Percentiles rank a stretch among this genome's conserved stretches.
Conservation (phyloP, 2,888 invertebrate genomes). For the Spisula solida region DNA sequence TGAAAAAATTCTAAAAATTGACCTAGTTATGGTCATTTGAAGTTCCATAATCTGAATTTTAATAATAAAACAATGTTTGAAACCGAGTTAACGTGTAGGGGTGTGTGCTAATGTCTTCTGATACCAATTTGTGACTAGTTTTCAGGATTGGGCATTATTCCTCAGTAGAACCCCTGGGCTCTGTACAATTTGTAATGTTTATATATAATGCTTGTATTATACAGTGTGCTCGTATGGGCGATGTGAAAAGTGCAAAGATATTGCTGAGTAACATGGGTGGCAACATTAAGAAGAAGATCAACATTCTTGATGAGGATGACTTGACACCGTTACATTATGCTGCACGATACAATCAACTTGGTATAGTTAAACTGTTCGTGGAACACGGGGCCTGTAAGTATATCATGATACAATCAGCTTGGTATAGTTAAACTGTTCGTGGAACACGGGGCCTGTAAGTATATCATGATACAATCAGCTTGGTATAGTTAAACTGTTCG, state of each 20-base stretch:
- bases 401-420: slow-evolving; percentile 85
- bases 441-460: slow-evolving; percentile 86
- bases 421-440: slow-evolving; percentile 86
- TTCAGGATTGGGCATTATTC: no score
- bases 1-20: no score
- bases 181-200: no score
- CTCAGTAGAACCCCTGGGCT: no score
- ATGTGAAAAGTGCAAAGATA: slow-evolving; percentile 79
- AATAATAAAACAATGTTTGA: no score
- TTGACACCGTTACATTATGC: slow-evolving; percentile 88
- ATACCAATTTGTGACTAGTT: no score
- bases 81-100: no score
- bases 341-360: slow-evolving; percentile 87
- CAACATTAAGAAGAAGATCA: slow-evolving; percentile 83
- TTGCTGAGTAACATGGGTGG: slow-evolving; percentile 79
- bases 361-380: slow-evolving; percentile 86
- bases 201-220: not conserved
- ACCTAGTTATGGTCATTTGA: no score
- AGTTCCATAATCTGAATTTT: no score
- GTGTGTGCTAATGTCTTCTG: no score
- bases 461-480: slow-evolving; percentile 85
- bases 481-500: slow-evolving; percentile 85
- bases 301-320: slow-evolving; percentile 86
- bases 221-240: slow-evolving; percentile 87
- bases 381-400: slow-evolving; percentile 86